A percentile compares a stretch with the other conserved stretches of the same genome.
These are phyloP conservation scores for Vidua macroura DNA, from an alignment of 2,113 vertebrate species.

Conservation along the genomic window DNA sequence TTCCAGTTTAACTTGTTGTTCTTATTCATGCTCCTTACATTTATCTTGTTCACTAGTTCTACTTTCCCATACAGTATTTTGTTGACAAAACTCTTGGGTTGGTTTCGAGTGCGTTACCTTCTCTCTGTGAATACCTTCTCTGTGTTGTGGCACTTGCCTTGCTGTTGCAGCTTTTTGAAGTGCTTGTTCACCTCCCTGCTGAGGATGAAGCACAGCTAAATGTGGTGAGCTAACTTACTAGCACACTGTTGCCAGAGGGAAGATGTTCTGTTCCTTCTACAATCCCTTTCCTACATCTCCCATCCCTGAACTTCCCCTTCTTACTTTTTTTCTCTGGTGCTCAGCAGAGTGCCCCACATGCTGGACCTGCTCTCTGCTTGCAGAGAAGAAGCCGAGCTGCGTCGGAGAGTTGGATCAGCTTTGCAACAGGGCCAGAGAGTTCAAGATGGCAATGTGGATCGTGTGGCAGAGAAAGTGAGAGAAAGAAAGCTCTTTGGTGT, in stretches of 20 bases:
- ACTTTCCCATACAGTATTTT: neutral
- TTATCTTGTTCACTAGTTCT: neutral
- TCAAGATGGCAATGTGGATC: accelerated
- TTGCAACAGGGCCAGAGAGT: neutral
- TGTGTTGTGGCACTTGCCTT: neutral
- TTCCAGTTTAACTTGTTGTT: neutral
- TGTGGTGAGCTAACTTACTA: neutral
- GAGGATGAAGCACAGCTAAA: neutral
- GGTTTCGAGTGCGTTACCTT: neutral
- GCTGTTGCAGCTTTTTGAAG: neutral
- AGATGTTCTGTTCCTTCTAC: neutral
- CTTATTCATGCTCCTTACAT: neutral
- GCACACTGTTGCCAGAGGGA: neutral
- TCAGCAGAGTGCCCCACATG: accelerated
- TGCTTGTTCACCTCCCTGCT: neutral
- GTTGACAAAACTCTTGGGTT: neutral
- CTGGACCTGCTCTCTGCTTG: neutral
- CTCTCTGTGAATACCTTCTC: neutral
- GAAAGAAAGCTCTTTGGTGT: neutral
- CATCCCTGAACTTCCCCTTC: neutral
- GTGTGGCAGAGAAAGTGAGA: neutral
- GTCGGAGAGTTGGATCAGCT: neutral
- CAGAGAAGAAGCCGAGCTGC: neutral
- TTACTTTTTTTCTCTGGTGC: neutral
- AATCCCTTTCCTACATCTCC: neutral